A percentile compares a stretch with the other conserved stretches of the same genome.
phyloP scores from a whole-genome alignment of 2,113 vertebrate species.

The Erythrolamprus reginae region DNA sequence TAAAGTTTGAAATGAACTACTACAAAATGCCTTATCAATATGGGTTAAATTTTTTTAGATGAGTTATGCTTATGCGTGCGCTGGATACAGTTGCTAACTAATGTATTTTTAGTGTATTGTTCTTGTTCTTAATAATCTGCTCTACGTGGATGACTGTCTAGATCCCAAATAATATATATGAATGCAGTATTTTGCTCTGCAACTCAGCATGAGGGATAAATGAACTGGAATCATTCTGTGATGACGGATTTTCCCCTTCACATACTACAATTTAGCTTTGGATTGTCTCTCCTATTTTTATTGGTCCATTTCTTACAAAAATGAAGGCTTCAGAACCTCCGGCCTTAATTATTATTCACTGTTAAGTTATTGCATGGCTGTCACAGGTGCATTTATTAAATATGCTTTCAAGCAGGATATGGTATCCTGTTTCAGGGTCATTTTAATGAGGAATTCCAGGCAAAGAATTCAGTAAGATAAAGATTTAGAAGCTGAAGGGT shows the following conservation, averaged over 20 bases:
- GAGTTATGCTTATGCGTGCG: not conserved
- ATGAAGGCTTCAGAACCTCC: not conserved
- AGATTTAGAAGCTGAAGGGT: not conserved
- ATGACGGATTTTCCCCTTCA: slow-evolving; percentile 1
- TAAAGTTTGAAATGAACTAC: not conserved
- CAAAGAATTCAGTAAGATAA: not conserved
- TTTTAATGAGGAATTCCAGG: slow-evolving; percentile 8
- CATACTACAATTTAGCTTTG: not conserved
- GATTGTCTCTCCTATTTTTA: not conserved
- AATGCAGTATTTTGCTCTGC: not conserved
- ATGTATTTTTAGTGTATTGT: not conserved
- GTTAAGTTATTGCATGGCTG: slow-evolving; percentile 1
- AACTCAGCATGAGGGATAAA: not conserved
- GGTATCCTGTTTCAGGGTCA: slow-evolving; percentile 4
- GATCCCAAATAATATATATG: slow-evolving; percentile 8
- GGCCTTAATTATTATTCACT: not conserved
- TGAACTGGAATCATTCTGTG: not conserved
- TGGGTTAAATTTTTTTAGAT: slow-evolving; percentile 3
- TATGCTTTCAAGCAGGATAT: slow-evolving; percentile 3
- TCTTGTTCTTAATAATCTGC: not conserved
- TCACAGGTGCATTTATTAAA: slow-evolving; percentile 1
- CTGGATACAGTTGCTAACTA: not conserved
- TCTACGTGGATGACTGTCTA: not conserved
- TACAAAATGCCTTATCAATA: not conserved
- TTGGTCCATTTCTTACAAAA: not conserved